These are phyloP conservation scores for Anser cygnoides DNA, from an alignment of 2,113 vertebrate species.

Conservation along the genomic window DNA sequence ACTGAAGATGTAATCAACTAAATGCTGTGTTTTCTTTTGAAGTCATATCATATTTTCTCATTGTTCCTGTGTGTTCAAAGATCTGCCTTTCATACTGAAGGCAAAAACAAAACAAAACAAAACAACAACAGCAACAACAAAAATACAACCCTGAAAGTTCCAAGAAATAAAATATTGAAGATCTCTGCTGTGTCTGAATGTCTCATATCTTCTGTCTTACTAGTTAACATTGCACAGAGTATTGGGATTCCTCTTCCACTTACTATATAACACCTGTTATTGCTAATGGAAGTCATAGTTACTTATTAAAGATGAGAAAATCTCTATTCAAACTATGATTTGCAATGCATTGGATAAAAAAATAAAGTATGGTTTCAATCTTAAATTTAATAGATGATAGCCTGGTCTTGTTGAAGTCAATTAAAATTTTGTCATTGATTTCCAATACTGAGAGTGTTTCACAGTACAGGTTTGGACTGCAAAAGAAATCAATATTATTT, in stretches of 20 bases:
- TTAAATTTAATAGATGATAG: constrained; percentile 31
- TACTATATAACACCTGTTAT: not conserved
- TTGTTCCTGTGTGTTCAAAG: not conserved
- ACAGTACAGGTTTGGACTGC: not conserved
- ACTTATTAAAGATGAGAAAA: not conserved
- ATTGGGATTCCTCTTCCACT: not conserved
- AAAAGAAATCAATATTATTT: constrained; percentile 45
- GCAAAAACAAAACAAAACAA: no score
- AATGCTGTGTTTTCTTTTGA: not conserved
- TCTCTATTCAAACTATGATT: not conserved
- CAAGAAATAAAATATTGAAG: not conserved
- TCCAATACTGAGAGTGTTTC: not conserved
- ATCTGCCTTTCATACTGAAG: not conserved
- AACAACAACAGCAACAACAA: not conserved
- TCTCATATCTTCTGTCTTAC: not conserved
- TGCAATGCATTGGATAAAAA: constrained; percentile 21
- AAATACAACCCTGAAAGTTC: not conserved
- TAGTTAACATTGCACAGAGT: not conserved
- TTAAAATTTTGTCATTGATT: constrained; percentile 55
- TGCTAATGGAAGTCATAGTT: not conserved
- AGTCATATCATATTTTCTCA: not conserved
- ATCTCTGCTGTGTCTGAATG: not conserved
- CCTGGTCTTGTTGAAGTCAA: not conserved
- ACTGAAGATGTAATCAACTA: not conserved
- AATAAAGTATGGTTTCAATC: not conserved